Conservation (phyloP, 2,113 vertebrate species). For the Upupa epops region DNA sequence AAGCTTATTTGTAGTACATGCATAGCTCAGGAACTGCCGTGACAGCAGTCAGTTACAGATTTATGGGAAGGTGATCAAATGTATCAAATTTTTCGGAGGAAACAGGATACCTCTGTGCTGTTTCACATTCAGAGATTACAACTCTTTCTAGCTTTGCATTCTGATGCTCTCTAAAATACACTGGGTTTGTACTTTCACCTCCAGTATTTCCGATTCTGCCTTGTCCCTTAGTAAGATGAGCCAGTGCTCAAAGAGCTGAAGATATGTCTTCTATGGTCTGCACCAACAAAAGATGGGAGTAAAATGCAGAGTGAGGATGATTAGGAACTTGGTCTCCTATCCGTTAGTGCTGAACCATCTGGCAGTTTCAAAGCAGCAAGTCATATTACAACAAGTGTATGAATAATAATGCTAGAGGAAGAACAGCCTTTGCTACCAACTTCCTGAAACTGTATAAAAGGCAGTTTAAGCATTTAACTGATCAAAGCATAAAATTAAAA, state of each 20-base stretch:
- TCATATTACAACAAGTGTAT: not conserved
- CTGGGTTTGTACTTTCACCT: not conserved
- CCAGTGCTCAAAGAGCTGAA: not conserved
- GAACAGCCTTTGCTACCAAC: not conserved
- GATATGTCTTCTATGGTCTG: rapidly evolving
- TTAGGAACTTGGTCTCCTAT: not conserved
- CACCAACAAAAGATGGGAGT: not conserved
- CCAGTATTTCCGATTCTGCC: not conserved
- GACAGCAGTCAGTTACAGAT: not conserved
- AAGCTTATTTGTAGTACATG: not conserved
- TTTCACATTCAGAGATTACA: not conserved
- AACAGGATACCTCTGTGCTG: not conserved
- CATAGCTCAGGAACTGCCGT: not conserved
- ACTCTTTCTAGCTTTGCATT: not conserved
- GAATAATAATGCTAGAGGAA: not conserved
- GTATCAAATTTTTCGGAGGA: not conserved
- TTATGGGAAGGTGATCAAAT: not conserved
- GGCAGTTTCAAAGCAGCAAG: not conserved
- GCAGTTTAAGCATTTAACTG: not conserved
- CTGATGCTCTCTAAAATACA: not conserved
- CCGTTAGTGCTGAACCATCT: not conserved
- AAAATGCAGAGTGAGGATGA: not conserved
- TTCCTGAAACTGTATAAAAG: not conserved
- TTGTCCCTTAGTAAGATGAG: not conserved
- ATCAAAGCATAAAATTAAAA: not conserved